These are phyloP conservation scores for Drosophila takahashii DNA, from an alignment of 1,140 invertebrate genomes.

Conservation along the genomic window DNA sequence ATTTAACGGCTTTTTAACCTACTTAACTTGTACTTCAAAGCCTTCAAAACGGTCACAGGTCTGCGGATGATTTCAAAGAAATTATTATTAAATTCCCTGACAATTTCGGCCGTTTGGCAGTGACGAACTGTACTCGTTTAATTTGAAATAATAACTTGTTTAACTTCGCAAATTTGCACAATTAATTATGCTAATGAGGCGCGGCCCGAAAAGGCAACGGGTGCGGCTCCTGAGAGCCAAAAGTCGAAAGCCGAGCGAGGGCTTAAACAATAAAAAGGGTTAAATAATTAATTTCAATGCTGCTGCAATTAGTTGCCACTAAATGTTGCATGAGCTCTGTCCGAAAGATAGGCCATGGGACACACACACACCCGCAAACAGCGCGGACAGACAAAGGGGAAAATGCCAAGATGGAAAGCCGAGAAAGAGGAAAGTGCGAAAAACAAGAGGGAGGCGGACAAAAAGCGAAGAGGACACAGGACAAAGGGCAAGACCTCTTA, in stretches of 20 bases:
- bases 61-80: background rate
- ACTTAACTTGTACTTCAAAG: background rate
- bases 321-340: constrained; percentile 78
- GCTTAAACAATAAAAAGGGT: constrained; percentile 83
- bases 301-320: constrained; percentile 82
- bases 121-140: constrained; percentile 72
- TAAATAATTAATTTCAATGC: constrained; percentile 83
- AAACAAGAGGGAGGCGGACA: background rate
- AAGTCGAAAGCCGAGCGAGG: constrained; percentile 34
- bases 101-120: constrained; percentile 4
- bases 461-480: background rate
- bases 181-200: constrained; percentile 84
- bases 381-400: constrained; percentile 8
- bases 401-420: constrained; percentile 20
- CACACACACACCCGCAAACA: constrained; percentile 14
- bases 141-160: constrained; percentile 83
- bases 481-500: constrained; percentile 57
- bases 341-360: constrained; percentile 48
- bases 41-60: background rate
- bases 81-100: constrained; percentile 22
- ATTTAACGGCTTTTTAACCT: background rate
- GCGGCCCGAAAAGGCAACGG: constrained; percentile 63
- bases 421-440: constrained; percentile 19
- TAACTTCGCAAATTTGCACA: constrained; percentile 82
- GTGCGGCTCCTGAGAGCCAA: constrained; percentile 3